Base-by-base conservation (phyloP, 2,888 invertebrate species). In the Sceliomorpha sp. region DNA sequence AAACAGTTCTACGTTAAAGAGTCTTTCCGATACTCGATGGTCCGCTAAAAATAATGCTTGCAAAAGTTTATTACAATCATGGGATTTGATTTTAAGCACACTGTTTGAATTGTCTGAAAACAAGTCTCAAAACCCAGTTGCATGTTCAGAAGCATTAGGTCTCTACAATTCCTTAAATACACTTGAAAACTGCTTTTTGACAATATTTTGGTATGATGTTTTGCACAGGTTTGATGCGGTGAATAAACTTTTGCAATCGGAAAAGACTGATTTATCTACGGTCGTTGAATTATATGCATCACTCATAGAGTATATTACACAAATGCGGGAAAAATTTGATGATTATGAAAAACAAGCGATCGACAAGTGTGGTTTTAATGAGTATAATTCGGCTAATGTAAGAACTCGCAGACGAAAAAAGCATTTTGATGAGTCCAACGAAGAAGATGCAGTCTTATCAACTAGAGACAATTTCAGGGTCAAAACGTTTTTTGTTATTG, bases 1-100 rank as follows among this genome's bases (percentile, higher is more conserved):
- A 6, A 14, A 34, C 0, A 2, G 4, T n/a, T 14, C 32, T 37
- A 34, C 7, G 1, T 42, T 66, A 5, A 70, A 70, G 51, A 70
- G 10, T 42, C 17, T 66, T n/a, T 56, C 60, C 15, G 15, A 9
- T 7, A 70, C 70, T 27, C 50, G 66, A 15, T 70, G 70, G 62
- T 70, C 51, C 10, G 70, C 55, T n/a, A 24, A 51, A n/a, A 20
- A 50, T 12, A 60, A 66, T 42, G 60, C 70, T 17, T 66, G 64
- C 27, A 40, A 40, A 50, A 60, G 51, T 32, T 62, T 60, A 7
- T 40, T 27, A 5, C 27, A 50, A 31, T 60, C 60, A 1, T 51
- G 10, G 1, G n/a, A 24, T 13, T 10, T 27, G 9, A 64, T 62
- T 39, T 40, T 56, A 13, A 20, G 10, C n/a, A 12, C 32, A 20